Evolutionary conservation across 1,140 invertebrate genomes (phyloP), one percentile per base, ranked within the genome.

Genomic region (Microplitis mediator): DNA sequence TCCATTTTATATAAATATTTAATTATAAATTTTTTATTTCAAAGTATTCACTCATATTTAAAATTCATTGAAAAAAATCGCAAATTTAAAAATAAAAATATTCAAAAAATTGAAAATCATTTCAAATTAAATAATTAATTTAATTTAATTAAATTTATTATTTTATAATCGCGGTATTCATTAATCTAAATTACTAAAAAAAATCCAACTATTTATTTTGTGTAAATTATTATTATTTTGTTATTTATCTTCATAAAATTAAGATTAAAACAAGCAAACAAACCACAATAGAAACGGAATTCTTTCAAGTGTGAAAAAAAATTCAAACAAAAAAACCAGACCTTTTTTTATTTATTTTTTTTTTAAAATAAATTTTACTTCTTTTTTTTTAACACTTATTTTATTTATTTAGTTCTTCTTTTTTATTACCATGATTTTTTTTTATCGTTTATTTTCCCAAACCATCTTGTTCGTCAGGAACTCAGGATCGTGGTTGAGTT

Each of bases 401-500:
- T 35, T 54, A 52, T 13, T 52, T n/a, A 32, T 67, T 39, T 64
- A 13, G 35, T 64, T 63, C 36, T 39, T 63, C 13, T 16, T 56
- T 23, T 56, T 56, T 16, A 16, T 56, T 13, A 5, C 16, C 5
- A 4, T 62, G 32, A 62, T 62, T 62, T 35, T 34, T 67, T 23
- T 54, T 23, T 23, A 0, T 67, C 65, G 6, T 50, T 67, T 35
- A 62, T 62, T 52, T 14, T 23, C 65, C 32, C 39, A 67, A 11
- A 45, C 45, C 65, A 52, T 52, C 23, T 34, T 50, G 65, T 39
- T 67, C 50, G 16, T 51, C 31, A 52, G 65, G 67, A 69, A 36
- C 69, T 51, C 31, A n/a, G 50, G 67, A 69, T 58, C 61, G 39
- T 16, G 39, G 61, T 71, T 36, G 69, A 71, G 61, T 71, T 61